These are phyloP conservation scores for Salticus scenicus DNA, from an alignment of 2,888 invertebrate species.

Conservation along the genomic window DNA sequence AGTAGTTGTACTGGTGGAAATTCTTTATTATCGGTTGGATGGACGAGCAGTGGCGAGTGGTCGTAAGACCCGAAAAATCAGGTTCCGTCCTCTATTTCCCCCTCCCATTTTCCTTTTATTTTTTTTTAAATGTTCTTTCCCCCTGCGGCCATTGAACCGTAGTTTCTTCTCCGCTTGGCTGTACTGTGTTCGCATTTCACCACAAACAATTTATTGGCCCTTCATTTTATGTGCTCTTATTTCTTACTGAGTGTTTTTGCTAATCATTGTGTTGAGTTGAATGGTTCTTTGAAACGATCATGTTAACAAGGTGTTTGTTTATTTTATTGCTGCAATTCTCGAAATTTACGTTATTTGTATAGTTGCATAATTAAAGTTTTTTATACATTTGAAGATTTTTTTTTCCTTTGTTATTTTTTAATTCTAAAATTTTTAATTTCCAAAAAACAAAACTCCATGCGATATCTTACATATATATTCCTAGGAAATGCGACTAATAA, in stretches of 20 bases:
- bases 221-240: no score
- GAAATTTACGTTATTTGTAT: no score
- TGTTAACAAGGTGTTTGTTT: no score
- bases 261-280: background rate
- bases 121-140: conserved; percentile 33
- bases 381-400: no score
- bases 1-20: conserved; percentile 17
- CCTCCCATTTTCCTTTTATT: background rate
- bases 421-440: no score
- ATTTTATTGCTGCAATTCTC: no score
- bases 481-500: no score
- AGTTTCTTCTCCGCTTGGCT: conserved; percentile 48
- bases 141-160: conserved; percentile 65
- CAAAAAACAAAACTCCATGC: no score
- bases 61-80: conserved; percentile 61
- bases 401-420: background rate
- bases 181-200: conserved; percentile 19
- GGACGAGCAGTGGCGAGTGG: conserved; percentile 56
- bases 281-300: no score
- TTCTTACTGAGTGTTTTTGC: background rate
- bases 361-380: no score
- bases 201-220: conserved; percentile 37
- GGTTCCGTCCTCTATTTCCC: conserved; percentile 32
- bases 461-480: no score
- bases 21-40: no score